phyloP scores from a whole-genome alignment of 2,888 invertebrate genomes.

The Hydriomena furcata region DNA sequence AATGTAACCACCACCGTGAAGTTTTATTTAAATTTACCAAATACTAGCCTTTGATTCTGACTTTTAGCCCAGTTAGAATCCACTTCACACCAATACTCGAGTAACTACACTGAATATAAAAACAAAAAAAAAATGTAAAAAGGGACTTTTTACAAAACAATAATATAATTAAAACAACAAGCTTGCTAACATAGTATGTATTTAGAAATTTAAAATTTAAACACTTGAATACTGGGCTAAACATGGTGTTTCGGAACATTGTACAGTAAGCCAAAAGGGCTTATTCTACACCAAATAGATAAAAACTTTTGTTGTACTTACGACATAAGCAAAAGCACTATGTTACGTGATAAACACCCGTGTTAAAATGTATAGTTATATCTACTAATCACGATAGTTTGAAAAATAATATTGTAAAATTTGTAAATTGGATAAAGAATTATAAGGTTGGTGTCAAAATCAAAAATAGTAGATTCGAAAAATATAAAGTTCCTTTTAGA shows the following conservation, averaged over 20 bases:
- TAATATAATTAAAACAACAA: conserved; percentile 35
- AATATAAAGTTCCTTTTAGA: too few relatives aligned
- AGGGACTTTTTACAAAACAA: conserved; percentile 5
- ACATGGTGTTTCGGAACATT: background rate
- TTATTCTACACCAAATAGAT: background rate
- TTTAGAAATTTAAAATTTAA: conserved; percentile 10
- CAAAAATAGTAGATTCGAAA: too few relatives aligned
- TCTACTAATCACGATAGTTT: too few relatives aligned
- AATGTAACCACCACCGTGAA: conserved; percentile 13
- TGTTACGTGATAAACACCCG: too few relatives aligned
- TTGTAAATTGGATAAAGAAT: too few relatives aligned
- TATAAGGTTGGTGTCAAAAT: too few relatives aligned
- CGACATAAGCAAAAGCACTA: too few relatives aligned
- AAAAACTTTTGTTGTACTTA: too few relatives aligned
- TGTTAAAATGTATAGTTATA: too few relatives aligned
- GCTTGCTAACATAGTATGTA: conserved; percentile 25
- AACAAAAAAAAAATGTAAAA: conserved; percentile 38
- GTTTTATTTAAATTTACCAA: background rate
- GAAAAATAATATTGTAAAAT: too few relatives aligned
- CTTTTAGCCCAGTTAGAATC: conserved; percentile 53
- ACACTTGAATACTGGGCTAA: conserved; percentile 1
- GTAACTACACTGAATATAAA: conserved; percentile 57
- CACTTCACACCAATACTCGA: conserved; percentile 55
- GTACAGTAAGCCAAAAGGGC: background rate
- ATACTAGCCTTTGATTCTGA: conserved; percentile 46